A percentile compares a stretch with the other conserved stretches of the same genome.
These are phyloP conservation scores for Augochlorella aurata DNA, from an alignment of 2,888 invertebrate genomes.

Conservation along the genomic window DNA sequence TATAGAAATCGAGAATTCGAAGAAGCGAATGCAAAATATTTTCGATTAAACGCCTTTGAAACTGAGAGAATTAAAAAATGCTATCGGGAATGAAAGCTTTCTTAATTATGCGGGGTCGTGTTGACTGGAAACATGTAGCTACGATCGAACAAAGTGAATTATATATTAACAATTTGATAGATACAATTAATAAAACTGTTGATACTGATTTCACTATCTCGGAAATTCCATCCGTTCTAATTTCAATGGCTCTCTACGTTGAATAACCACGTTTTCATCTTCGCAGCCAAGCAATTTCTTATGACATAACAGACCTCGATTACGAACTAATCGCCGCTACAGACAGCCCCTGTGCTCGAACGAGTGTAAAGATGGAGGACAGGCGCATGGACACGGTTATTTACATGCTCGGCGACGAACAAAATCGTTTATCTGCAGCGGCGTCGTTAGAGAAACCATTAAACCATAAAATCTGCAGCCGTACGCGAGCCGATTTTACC, in stretches of 20 bases:
- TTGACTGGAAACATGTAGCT: no score
- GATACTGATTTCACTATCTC: neutral
- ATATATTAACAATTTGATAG: no score
- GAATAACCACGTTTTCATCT: neutral
- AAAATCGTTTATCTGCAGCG: conserved; percentile 13
- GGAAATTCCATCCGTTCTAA: neutral
- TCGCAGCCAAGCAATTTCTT: neutral
- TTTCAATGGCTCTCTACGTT: neutral
- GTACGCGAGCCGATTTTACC: neutral
- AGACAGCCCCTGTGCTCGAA: neutral
- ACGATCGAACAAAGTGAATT: no score
- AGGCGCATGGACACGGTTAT: neutral
- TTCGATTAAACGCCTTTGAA: no score
- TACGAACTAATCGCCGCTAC: neutral
- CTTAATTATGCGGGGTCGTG: no score
- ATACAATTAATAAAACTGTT: no score
- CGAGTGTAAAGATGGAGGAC: neutral
- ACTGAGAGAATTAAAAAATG: no score
- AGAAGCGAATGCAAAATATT: no score
- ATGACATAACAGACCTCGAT: conserved; percentile 12
- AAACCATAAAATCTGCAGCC: conserved; percentile 19
- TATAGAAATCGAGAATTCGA: no score
- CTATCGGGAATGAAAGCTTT: no score
- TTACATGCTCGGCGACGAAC: conserved; percentile 6
- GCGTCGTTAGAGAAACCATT: conserved; percentile 23